Evolutionary conservation across 1,140 invertebrate species (phyloP), one percentile per base, ranked within the genome.

Genomic region (Drosophila lacteicornis): DNA sequence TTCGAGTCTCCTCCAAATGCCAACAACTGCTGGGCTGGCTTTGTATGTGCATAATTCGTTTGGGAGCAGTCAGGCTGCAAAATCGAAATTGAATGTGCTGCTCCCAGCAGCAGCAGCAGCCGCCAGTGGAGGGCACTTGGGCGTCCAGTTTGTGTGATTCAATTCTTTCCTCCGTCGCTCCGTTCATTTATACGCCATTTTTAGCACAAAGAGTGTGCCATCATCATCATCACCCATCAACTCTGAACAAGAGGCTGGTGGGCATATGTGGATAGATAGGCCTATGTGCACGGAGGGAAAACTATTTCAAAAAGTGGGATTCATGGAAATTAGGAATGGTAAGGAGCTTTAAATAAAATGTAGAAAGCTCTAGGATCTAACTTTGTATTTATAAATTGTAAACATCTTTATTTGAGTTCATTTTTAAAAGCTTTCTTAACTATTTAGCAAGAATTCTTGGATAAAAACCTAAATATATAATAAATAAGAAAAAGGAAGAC

Each of bases 161-260:
- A 82, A 86, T 86, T 86, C 79, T 71, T 73, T 57, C 4, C 50
- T 47, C 36, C 66, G 12, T 9, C 33, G 36, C 25, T 30, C 27
- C 57, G 47, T 76, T 75, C 68, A 67, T 85, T 79, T 79, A 70
- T 79, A 79, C 81, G 80, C 80, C 80, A 69, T 82, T 81, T 81
- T 79, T 75, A 70, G 74, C 68, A 85, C 62, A 71, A 70, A 62
- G 76, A 68, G 67, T 73, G 69, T 56, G 40, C 50, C 63, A 59
- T 58, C 66, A 70, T 42, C 65, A 30, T 22, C 61, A 38, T 25
- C 58, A 53, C 13, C 46, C 13, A 19, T 30, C 17, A 9, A 56
- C 15, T 43, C 55, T 53, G 74, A 63, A 63, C 68, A 75, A 76
- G 63, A 62, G 57, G 50, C 69, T 59, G 63, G 56, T 58, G 63